Evolutionary conservation across 2,797 vertebrate species (phyloP).

Genomic region (Enteromius argenteus): DNA sequence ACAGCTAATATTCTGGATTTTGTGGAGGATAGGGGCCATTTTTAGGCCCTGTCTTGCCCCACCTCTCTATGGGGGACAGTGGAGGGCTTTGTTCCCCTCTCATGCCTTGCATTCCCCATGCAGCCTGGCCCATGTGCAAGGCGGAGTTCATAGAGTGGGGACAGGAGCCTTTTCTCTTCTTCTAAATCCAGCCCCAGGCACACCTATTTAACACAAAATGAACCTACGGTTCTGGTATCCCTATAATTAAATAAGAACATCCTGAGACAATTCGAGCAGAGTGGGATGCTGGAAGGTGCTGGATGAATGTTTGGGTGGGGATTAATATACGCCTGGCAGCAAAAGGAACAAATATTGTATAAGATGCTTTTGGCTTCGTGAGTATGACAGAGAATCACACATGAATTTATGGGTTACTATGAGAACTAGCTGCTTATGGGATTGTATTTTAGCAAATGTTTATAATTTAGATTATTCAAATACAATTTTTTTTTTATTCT

Average conservation of each 20-base stretch:
- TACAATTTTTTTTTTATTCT: not conserved
- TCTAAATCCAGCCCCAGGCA: constrained; percentile 67
- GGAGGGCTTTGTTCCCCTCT: constrained; percentile 77
- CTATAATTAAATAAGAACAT: constrained; percentile 82
- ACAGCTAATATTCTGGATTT: constrained; percentile 50
- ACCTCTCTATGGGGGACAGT: constrained; percentile 81
- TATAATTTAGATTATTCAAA: not conserved
- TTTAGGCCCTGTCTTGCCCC: constrained; percentile 50
- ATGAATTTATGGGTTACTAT: not conserved
- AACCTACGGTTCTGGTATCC: constrained; percentile 71
- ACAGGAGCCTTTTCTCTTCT: constrained; percentile 63
- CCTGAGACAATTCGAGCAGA: constrained; percentile 74
- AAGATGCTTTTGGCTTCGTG: constrained; percentile 20
- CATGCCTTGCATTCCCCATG: constrained; percentile 80
- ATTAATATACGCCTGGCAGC: constrained; percentile 41
- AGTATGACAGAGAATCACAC: constrained; percentile 3
- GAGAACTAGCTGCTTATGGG: constrained; percentile 10
- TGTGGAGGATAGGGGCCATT: constrained; percentile 45
- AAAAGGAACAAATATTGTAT: constrained; percentile 8
- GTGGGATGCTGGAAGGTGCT: constrained; percentile 63
- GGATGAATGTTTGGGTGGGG: constrained; percentile 47
- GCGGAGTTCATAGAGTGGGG: constrained; percentile 65
- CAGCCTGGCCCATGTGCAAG: constrained; percentile 67
- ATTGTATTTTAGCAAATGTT: not conserved
- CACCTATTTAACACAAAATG: constrained; percentile 75